Conservation (phyloP, 2,113 vertebrate species). For the Cathartes aura region DNA sequence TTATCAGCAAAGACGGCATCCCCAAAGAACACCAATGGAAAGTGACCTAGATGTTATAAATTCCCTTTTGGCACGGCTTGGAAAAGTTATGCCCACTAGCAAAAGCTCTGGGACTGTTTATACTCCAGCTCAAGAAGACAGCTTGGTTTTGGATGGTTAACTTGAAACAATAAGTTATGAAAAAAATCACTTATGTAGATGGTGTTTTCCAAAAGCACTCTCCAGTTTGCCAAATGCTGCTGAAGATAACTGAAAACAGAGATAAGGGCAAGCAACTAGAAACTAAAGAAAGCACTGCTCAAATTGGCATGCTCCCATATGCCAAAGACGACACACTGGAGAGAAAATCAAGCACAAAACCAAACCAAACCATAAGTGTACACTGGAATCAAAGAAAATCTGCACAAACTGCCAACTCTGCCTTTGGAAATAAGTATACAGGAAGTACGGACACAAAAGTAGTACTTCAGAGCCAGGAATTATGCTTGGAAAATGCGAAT, state of each 20-base stretch:
- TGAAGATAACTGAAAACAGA: neutral
- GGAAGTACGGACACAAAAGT: neutral
- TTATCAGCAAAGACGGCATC: neutral
- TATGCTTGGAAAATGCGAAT: neutral
- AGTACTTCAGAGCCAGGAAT: neutral
- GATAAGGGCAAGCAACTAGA: neutral
- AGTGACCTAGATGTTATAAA: neutral
- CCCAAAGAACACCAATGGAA: neutral
- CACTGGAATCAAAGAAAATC: neutral
- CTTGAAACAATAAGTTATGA: neutral
- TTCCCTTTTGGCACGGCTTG: neutral
- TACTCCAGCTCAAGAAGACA: neutral
- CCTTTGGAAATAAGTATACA: neutral
- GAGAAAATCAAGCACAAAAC: constrained; percentile 1
- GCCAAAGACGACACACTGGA: neutral
- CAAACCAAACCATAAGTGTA: neutral
- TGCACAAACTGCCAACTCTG: neutral
- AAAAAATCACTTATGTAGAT: neutral
- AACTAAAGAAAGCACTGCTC: neutral
- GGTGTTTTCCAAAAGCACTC: neutral
- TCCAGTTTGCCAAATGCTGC: neutral
- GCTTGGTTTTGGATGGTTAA: neutral
- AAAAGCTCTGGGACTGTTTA: neutral
- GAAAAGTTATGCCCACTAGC: neutral
- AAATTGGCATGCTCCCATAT: neutral